Evolutionary conservation across 1,140 invertebrate genomes (phyloP), one percentile per base, ranked within the genome.

Genomic region (Cherax quadricarinatus): DNA sequence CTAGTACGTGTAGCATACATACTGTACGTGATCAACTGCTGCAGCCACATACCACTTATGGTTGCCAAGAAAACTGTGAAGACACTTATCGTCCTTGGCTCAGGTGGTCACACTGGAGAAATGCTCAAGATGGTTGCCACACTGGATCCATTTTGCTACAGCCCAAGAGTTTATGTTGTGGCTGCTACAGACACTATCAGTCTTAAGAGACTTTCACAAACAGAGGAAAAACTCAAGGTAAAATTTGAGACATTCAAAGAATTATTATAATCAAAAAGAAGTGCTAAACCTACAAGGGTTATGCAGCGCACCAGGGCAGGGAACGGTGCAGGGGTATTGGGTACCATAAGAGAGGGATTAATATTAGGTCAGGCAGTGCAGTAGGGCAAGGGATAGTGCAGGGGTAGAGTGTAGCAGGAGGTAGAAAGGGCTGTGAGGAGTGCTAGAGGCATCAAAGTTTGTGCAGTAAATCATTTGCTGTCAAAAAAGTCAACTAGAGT

Each of bases 61-160:
- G 51, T 53, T 83, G 16, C 81, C 16, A 12, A 57, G 21, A 85
- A 85, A 21, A 85, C 83, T 12, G 90, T 83, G n/a, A 93, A 90
- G 73, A 92, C 92, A 3, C 78, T 93, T 16, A 75, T 93, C 30
- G 86, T 94, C 21, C 86, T 94, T 30, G 93, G 93, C 24, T 94
- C 93, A 6, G 93, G 93, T 24, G 97, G 97, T 16, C 98, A 99
- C 95, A 99, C 98, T 4, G 96, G 97, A 53, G 98, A 99, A 96
- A 98, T 99, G 96, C 94, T 99, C 75, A 95, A 96, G 91, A 95
- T 99, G 51, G 94, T 97, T 51, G 95, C 96, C 93, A 95, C 96
- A 70, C 94, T 98, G 41, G 95, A 96, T 94, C 94, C 94, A 89
- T 93, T 95, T 10, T 96, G 96, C 93, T 98, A 97, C 95, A 94